phyloP scores from a whole-genome alignment of 2,888 invertebrate species.

The Bruchidius siliquastri region DNA sequence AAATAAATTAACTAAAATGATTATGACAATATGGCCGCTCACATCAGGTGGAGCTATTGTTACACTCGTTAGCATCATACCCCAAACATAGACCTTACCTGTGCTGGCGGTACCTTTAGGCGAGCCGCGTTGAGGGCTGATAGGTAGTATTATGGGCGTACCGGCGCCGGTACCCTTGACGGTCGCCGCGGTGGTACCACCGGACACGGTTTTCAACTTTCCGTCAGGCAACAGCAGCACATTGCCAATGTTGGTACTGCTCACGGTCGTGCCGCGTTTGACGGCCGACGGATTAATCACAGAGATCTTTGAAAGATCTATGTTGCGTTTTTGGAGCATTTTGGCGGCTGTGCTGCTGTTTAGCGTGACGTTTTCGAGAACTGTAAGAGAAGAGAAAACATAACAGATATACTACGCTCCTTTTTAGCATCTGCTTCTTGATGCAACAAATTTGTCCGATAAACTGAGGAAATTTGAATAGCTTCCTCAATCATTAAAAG shows the following conservation, averaged over 20 bases:
- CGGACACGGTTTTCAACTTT: conserved; percentile 33
- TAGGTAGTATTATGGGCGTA: conserved; percentile 26
- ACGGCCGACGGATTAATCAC: conserved; percentile 31
- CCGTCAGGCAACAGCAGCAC: conserved; percentile 43
- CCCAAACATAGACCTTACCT: background rate
- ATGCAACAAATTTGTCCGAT: too few species aligned
- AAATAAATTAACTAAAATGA: too few species aligned
- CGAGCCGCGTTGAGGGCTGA: conserved; percentile 13
- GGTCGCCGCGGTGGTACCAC: conserved; percentile 5
- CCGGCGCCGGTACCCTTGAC: conserved; percentile 9
- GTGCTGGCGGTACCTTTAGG: background rate
- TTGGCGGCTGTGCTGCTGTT: conserved; percentile 31
- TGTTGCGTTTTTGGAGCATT: conserved; percentile 33
- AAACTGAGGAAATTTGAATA: too few species aligned
- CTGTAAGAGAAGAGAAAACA: conserved; percentile 26
- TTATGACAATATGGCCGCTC: too few species aligned
- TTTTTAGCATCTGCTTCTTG: too few species aligned
- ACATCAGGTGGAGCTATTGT: background rate
- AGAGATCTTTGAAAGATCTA: conserved; percentile 41
- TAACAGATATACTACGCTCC: background rate
- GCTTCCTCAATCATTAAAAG: too few species aligned
- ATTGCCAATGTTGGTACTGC: conserved; percentile 23
- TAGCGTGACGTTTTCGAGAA: conserved; percentile 43
- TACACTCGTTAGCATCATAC: background rate
- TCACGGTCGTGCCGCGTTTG: background rate